Percentiles rank a stretch among this genome's conserved stretches.
These are phyloP conservation scores for Meandrusa payeni DNA, from an alignment of 2,888 invertebrate genomes.

Conservation along the genomic window DNA sequence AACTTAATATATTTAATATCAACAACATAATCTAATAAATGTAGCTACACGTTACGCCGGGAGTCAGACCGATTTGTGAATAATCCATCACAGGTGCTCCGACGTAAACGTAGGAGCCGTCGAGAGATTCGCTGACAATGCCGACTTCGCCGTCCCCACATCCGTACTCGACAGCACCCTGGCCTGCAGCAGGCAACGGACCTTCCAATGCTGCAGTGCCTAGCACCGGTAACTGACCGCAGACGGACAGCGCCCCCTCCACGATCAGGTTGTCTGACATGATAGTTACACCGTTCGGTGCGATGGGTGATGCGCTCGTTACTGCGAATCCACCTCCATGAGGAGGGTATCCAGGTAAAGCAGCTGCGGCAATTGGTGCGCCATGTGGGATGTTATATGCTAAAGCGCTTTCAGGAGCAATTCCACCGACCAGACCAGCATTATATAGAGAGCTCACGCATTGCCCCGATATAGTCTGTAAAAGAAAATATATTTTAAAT, in stretches of 20 bases:
- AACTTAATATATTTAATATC: slow-evolving; percentile 19
- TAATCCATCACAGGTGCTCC: slow-evolving; percentile 14
- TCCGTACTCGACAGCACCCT: slow-evolving; percentile 35
- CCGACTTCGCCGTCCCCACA: slow-evolving; percentile 27
- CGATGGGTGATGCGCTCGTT: slow-evolving; percentile 38
- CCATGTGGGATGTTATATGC: slow-evolving; percentile 1
- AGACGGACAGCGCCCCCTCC: slow-evolving; percentile 39
- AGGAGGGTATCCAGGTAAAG: neutral
- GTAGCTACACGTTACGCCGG: slow-evolving; percentile 10
- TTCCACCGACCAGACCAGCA: slow-evolving; percentile 3
- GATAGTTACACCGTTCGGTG: slow-evolving; percentile 40
- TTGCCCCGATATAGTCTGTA: slow-evolving; percentile 17
- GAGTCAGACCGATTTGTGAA: slow-evolving; percentile 6
- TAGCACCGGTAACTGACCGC: slow-evolving; percentile 42
- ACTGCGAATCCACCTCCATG: slow-evolving; percentile 30
- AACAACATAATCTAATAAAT: slow-evolving; percentile 21
- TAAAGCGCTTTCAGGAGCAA: slow-evolving; percentile 5
- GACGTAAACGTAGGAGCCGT: slow-evolving; percentile 11
- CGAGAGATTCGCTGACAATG: slow-evolving; percentile 16
- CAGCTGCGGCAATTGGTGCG: slow-evolving; percentile 1
- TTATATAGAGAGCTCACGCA: slow-evolving; percentile 11
- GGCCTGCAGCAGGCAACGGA: slow-evolving; percentile 36
- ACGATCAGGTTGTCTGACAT: slow-evolving; percentile 41
- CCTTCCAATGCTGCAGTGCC: slow-evolving; percentile 44
- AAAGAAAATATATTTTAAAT: neutral